These are phyloP conservation scores for Gastrophryne carolinensis DNA, from an alignment of 2,797 vertebrate genomes.

Conservation along the genomic window DNA sequence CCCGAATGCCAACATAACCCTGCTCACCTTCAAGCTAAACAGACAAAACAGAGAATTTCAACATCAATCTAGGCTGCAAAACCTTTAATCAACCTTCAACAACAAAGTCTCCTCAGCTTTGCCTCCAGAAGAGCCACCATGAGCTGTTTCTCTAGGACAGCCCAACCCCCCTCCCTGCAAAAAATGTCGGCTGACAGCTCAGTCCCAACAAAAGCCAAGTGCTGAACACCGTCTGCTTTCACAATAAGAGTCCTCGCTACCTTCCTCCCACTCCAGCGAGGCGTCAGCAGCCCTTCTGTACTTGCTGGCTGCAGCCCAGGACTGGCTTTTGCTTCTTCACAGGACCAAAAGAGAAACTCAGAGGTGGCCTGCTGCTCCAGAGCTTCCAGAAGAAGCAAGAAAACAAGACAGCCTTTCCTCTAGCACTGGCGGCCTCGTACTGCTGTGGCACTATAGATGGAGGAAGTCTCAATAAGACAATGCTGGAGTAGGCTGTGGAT, in stretches of 20 bases:
- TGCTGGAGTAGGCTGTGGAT: neutral
- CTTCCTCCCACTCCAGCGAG: constrained; percentile 51
- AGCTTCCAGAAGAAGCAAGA: neutral
- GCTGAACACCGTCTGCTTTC: constrained; percentile 67
- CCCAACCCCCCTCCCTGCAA: constrained; percentile 70
- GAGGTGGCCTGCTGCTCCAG: constrained; percentile 42
- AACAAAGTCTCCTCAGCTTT: constrained; percentile 62
- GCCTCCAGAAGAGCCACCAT: constrained; percentile 65
- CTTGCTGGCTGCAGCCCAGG: constrained; percentile 16
- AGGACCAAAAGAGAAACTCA: constrained; percentile 1
- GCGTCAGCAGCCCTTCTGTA: constrained; percentile 57
- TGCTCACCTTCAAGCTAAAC: constrained; percentile 36
- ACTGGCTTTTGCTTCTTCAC: constrained; percentile 32
- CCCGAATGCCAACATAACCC: too few species aligned
- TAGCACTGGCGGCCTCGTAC: neutral
- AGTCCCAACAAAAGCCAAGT: constrained; percentile 76
- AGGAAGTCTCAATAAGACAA: constrained; percentile 7
- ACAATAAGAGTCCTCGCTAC: constrained; percentile 76
- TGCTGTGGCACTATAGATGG: neutral
- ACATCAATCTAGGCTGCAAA: constrained; percentile 54
- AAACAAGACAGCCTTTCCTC: neutral
- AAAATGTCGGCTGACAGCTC: constrained; percentile 72
- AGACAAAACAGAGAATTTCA: neutral
- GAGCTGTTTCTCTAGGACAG: constrained; percentile 63
- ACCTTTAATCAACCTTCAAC: constrained; percentile 55